A percentile compares a stretch with the other conserved stretches of the same genome.
Evolutionary conservation across 2,888 invertebrate species (phyloP).

Genomic region (Cosmia pyralina): DNA sequence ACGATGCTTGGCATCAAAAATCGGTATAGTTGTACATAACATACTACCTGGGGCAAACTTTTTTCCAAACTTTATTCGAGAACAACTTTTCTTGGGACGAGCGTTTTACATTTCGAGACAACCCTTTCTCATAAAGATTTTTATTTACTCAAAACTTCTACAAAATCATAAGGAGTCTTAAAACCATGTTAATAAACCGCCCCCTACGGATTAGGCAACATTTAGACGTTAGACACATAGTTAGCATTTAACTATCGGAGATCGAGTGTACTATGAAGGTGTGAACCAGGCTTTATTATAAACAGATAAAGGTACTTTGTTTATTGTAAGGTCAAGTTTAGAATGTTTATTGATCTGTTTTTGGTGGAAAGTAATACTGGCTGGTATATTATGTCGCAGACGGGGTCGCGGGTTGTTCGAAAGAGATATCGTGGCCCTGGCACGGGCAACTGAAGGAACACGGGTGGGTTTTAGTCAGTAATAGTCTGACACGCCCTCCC

Average conservation of each 20-base stretch:
- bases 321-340: not conserved
- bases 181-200: slow-evolving; percentile 33
- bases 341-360: not conserved
- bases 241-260: slow-evolving; percentile 52
- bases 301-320: not conserved
- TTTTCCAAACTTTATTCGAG: not conserved
- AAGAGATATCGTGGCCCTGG: no score
- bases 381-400: not conserved
- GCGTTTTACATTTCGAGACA: not conserved
- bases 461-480: no score
- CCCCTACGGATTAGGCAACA: slow-evolving; percentile 52
- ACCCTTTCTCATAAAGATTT: not conserved
- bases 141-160: not conserved
- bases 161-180: slow-evolving; percentile 24
- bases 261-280: slow-evolving; percentile 33
- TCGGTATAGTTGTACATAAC: not conserved
- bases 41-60: not conserved
- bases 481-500: no score
- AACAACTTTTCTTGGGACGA: not conserved
- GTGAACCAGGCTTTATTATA: slow-evolving; percentile 2
- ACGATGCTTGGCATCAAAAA: not conserved
- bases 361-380: not conserved
- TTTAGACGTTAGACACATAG: slow-evolving; percentile 58
- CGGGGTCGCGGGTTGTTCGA: no score
- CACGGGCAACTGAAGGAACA: no score